phyloP scores from a whole-genome alignment of 2,888 invertebrate genomes.

The Pocota personata region DNA sequence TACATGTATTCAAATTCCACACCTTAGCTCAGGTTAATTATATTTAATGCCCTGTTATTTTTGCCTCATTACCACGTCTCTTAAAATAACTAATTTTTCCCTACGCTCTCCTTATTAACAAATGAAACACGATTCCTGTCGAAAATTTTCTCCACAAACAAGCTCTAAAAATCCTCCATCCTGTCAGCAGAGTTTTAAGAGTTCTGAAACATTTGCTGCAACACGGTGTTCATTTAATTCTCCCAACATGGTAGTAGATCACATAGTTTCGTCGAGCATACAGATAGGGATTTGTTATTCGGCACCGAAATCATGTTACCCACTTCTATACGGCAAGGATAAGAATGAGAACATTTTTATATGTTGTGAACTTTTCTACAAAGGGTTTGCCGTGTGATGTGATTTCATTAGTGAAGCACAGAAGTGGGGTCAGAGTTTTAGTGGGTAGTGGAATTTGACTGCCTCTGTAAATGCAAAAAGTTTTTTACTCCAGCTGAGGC shows the following conservation, averaged over 20 bases:
- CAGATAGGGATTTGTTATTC: constrained; percentile 49
- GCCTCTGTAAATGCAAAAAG: constrained; percentile 22
- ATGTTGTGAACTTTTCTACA: background rate
- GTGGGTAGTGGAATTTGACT: constrained; percentile 10
- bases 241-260: constrained; percentile 56
- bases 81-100: background rate
- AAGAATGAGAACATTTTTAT: background rate
- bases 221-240: constrained; percentile 31
- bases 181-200: constrained; percentile 12
- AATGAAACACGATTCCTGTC: constrained; percentile 30
- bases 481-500: constrained; percentile 1
- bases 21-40: background rate
- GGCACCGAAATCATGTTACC: constrained; percentile 18
- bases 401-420: constrained; percentile 17
- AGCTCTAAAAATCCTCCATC: constrained; percentile 30
- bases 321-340: background rate
- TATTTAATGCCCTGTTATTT: background rate
- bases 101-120: background rate
- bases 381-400: constrained; percentile 4
- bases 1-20: too few relatives aligned
- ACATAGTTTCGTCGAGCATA: constrained; percentile 53
- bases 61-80: background rate
- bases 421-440: background rate
- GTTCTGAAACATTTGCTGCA: constrained; percentile 9
- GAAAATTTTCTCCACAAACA: constrained; percentile 15